These are phyloP conservation scores for Sapayoa aenigma DNA, from an alignment of 2,113 vertebrate species.

Conservation along the genomic window DNA sequence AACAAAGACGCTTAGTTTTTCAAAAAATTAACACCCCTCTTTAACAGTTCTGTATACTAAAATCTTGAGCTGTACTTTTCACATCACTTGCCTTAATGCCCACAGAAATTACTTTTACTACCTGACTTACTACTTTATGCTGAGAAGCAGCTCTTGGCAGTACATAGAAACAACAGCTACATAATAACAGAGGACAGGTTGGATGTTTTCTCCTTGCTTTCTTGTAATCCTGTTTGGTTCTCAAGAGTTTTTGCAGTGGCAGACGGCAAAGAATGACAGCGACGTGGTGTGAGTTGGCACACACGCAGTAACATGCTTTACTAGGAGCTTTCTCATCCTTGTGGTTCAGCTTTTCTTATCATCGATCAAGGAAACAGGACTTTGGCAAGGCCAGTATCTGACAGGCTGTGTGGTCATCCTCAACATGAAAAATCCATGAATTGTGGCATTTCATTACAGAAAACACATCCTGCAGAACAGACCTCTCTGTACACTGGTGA, in stretches of 20 bases:
- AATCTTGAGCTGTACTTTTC: not conserved
- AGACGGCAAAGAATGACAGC: not conserved
- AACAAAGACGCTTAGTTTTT: not conserved
- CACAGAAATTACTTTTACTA: constrained; percentile 12
- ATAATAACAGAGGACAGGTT: not conserved
- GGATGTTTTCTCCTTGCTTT: not conserved
- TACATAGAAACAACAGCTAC: constrained; percentile 3
- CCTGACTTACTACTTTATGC: not conserved
- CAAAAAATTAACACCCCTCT: not conserved
- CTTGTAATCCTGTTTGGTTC: not conserved
- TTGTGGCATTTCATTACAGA: not conserved
- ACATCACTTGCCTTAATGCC: not conserved
- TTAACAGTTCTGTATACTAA: not conserved
- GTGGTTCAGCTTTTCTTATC: not conserved
- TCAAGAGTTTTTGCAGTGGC: not conserved
- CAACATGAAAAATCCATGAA: not conserved
- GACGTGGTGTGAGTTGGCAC: accelerated
- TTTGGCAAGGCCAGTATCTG: not conserved
- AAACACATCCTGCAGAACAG: not conserved
- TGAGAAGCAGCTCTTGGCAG: not conserved
- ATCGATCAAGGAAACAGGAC: not conserved
- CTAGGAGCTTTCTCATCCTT: not conserved
- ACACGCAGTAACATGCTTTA: accelerated
- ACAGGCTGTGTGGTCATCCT: not conserved
- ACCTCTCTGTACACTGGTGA: not conserved